These are phyloP conservation scores for Varanus komodoensis DNA, from an alignment of 2,113 vertebrate species.

Conservation along the genomic window DNA sequence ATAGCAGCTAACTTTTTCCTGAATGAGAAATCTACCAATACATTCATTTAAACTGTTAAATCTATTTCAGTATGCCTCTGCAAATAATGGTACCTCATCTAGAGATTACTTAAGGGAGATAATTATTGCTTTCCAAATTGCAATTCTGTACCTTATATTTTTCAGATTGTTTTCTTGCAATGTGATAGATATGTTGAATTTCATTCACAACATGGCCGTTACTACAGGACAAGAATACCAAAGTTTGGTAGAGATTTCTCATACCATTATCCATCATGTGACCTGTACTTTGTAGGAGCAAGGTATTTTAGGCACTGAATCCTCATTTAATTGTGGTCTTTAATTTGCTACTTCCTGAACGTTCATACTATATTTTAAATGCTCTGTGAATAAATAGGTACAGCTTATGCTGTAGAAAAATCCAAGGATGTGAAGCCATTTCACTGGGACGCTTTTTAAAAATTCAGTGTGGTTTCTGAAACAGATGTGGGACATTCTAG, in stretches of 20 bases:
- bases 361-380: neutral
- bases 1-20: neutral
- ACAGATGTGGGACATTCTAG: neutral
- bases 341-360: neutral
- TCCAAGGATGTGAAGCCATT: neutral
- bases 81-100: neutral
- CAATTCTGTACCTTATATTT: constrained; percentile 46
- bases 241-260: constrained; percentile 97
- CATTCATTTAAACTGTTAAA: neutral
- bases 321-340: constrained; percentile 33
- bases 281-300: constrained; percentile 95
- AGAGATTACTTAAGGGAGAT: neutral
- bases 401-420: neutral
- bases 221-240: constrained; percentile 96
- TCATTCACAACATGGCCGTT: constrained; percentile 94
- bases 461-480: neutral
- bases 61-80: neutral
- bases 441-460: neutral
- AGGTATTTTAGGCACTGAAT: constrained; percentile 78
- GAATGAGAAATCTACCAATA: neutral
- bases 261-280: constrained; percentile 95
- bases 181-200: constrained; percentile 92
- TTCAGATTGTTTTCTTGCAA: constrained; percentile 91
- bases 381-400: neutral
- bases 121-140: neutral